Evolutionary conservation across 2,888 invertebrate genomes (phyloP), one percentile per base, ranked within the genome.

Genomic region (Cepaea hortensis): DNA sequence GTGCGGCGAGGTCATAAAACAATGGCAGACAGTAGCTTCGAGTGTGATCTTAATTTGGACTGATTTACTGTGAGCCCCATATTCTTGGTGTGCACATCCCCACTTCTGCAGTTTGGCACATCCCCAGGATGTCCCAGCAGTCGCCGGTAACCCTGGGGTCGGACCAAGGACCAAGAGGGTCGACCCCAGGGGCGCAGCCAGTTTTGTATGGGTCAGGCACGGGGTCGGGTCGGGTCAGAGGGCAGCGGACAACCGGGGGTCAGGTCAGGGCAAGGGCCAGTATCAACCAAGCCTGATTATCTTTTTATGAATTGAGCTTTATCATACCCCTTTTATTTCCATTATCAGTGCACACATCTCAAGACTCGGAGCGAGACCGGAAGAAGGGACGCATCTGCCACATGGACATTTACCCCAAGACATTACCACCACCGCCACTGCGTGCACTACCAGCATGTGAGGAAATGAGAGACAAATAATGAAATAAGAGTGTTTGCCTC

Each of bases 161-260:
- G 85, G 77, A 35, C 68, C 18, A n/a, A 18, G 70, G 55, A 62
- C 70, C 79, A 46, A 23, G 20, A 9, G 81, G 85, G 73, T 75
- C 48, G 73, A 4, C 68, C 70, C 61, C 15, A 73, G 46, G 68
- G 81, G 73, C 85, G 65, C 72, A 62, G 55, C 70, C 77, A 86
- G 86, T 86, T 82, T 82, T 86, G 82, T 86, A 76, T 86, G 82
- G 86, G 82, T 86, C 86, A 86, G 86, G 82, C 77, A 76, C 77
- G 82, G 61, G 86, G 86, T 86, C 77, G 70, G 86, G 77, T 86
- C 77, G 86, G 86, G 86, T 86, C 86, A 86, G 68, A 86, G 86
- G 82, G 86, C 86, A 82, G 86, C 70, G 86, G 77, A 82, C 77
- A 82, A 76, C 55, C 68, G 81, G 68, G 86, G 86, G 86, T 86